These are phyloP conservation scores for Vulpes lagopus DNA, from an alignment of 2,113 vertebrate species.

Conservation along the genomic window DNA sequence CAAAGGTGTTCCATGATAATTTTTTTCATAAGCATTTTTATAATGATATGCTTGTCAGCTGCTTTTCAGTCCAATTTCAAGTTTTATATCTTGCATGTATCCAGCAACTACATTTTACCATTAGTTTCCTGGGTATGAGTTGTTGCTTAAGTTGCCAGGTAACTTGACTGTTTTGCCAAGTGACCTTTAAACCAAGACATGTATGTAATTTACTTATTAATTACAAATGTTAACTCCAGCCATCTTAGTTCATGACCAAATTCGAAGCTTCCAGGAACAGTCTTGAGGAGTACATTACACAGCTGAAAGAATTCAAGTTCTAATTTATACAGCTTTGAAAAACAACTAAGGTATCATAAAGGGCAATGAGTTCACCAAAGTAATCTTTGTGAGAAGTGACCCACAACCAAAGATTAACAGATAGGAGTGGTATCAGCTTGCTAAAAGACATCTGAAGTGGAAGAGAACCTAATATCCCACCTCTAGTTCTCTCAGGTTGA, in stretches of 20 bases:
- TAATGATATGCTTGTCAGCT: background rate
- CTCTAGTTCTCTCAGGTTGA: background rate
- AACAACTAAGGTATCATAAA: constrained; percentile 48
- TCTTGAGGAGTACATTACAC: constrained; percentile 36
- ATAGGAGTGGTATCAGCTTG: background rate
- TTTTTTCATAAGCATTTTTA: background rate
- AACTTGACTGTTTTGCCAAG: constrained; percentile 38
- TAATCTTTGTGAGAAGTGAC: constrained; percentile 8
- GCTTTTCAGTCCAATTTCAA: background rate
- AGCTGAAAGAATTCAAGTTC: constrained; percentile 45
- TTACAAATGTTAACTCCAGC: constrained; percentile 65
- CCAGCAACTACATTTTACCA: background rate
- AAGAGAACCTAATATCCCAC: background rate
- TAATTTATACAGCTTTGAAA: constrained; percentile 52
- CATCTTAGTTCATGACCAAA: constrained; percentile 62
- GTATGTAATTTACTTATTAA: constrained; percentile 64
- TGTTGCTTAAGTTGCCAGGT: background rate
- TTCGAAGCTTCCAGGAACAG: constrained; percentile 58
- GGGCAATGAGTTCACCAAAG: background rate
- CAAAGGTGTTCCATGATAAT: background rate
- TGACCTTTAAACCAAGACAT: constrained; percentile 59
- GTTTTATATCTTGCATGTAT: background rate
- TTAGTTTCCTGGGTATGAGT: background rate
- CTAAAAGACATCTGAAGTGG: background rate
- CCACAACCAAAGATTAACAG: background rate